phyloP scores from a whole-genome alignment of 2,797 vertebrate species.

The Hylomyscus alleni region DNA sequence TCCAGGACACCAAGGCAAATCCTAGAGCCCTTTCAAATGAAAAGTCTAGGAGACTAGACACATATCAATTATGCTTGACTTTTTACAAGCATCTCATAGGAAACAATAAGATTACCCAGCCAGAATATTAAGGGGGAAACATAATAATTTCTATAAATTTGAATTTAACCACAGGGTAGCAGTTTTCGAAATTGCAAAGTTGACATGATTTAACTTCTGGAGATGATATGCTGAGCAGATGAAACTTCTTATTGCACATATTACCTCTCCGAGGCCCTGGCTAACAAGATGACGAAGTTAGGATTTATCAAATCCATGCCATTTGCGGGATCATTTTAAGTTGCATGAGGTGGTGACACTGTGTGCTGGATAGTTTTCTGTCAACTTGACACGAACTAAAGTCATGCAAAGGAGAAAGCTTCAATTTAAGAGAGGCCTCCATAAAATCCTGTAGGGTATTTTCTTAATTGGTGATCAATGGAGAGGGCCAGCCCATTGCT shows the following conservation, averaged over 20 bases:
- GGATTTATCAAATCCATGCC: not conserved
- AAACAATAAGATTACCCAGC: not conserved
- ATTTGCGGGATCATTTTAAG: not conserved
- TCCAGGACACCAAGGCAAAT: conserved; percentile 18
- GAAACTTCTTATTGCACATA: not conserved
- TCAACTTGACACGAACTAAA: not conserved
- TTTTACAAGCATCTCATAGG: conserved; percentile 40
- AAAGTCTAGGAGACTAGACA: conserved; percentile 19
- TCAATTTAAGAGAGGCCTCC: not conserved
- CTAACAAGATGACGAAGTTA: conserved; percentile 15
- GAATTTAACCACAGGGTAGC: not conserved
- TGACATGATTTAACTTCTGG: conserved; percentile 25
- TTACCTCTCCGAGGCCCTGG: not conserved
- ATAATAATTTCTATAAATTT: conserved; percentile 32
- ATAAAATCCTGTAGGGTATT: not conserved
- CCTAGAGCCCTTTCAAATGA: not conserved
- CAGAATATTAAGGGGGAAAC: conserved; percentile 22
- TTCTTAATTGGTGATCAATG: not conserved
- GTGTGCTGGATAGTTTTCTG: not conserved
- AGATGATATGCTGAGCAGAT: not conserved
- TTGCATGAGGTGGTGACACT: not conserved
- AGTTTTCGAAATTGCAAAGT: conserved; percentile 39
- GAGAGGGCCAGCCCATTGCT: not conserved
- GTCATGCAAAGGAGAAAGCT: not conserved
- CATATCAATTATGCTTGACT: conserved; percentile 32